Percentiles rank a stretch among this genome's conserved stretches.
phyloP scores from a whole-genome alignment of 2,888 invertebrate genomes.

The Lamellibrachia satsuma region DNA sequence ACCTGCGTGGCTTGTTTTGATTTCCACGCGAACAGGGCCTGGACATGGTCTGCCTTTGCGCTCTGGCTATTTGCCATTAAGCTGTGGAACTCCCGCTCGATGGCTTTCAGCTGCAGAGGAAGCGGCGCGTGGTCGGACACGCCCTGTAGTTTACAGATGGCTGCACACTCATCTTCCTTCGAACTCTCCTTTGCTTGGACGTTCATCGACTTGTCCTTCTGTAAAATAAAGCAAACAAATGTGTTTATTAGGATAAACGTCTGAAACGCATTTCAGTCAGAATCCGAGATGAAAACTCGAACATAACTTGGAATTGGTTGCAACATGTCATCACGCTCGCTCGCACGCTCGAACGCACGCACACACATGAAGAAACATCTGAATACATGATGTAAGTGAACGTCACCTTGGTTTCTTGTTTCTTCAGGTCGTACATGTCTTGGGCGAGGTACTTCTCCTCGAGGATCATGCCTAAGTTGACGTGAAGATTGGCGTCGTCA shows the following conservation, averaged over 20 bases:
- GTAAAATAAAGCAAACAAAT: background rate
- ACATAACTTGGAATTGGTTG: too few species aligned
- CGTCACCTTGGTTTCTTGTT: constrained; percentile 43
- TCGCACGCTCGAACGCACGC: too few species aligned
- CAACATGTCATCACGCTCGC: too few species aligned
- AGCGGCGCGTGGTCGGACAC: constrained; percentile 55
- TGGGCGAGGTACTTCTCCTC: constrained; percentile 62
- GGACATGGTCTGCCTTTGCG: constrained; percentile 61
- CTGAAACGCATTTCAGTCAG: too few species aligned
- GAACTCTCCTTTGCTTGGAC: constrained; percentile 61
- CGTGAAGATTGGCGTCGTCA: constrained; percentile 57
- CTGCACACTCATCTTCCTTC: constrained; percentile 62
- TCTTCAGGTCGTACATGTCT: constrained; percentile 59
- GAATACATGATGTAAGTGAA: background rate
- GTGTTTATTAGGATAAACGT: background rate
- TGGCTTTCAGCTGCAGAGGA: constrained; percentile 62
- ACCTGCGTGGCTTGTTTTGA: constrained; percentile 63
- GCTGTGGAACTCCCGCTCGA: constrained; percentile 63
- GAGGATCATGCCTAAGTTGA: constrained; percentile 56
- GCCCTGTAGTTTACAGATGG: constrained; percentile 62
- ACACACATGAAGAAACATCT: too few species aligned
- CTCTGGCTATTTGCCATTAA: constrained; percentile 56
- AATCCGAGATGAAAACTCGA: too few species aligned
- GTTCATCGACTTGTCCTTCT: constrained; percentile 45
- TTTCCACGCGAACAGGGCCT: constrained; percentile 61